phyloP scores from a whole-genome alignment of 1,140 invertebrate species.

The Diorhabda carinulata region DNA sequence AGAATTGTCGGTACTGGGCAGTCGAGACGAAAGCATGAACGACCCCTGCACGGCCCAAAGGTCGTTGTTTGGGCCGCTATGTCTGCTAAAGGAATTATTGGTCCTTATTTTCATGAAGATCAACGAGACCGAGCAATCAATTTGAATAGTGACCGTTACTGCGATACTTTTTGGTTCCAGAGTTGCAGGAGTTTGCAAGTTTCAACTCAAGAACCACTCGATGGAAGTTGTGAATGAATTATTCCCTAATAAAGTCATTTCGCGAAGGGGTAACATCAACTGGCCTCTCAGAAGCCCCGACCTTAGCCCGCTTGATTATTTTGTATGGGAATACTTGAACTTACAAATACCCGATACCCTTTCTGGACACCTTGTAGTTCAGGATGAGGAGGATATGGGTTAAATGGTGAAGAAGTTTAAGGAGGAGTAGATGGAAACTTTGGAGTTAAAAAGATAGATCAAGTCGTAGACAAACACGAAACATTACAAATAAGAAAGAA shows the following conservation, averaged over 20 bases:
- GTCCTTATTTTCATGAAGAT: constrained; percentile 34
- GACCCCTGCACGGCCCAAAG: background rate
- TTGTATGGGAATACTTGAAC: no score
- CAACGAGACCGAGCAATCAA: constrained; percentile 30
- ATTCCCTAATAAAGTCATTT: constrained; percentile 4
- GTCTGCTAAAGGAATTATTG: constrained; percentile 32
- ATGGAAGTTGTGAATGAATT: background rate
- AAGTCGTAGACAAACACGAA: no score
- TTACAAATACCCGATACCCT: no score
- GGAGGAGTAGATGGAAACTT: no score
- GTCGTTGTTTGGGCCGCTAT: constrained; percentile 17
- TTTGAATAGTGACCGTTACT: constrained; percentile 36
- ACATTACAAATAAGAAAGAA: no score
- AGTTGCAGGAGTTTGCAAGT: constrained; percentile 29
- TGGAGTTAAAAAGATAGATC: no score
- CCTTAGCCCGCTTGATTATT: no score
- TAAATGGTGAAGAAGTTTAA: no score
- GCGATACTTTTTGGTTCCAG: constrained; percentile 33
- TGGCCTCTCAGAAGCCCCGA: no score
- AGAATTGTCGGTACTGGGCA: background rate
- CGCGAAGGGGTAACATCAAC: background rate
- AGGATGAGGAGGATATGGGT: no score
- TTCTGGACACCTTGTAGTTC: no score
- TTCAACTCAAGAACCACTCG: constrained; percentile 32
- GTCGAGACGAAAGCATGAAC: constrained; percentile 6